Conservation (phyloP, 2,888 invertebrate species). For the Athalia cordata region DNA sequence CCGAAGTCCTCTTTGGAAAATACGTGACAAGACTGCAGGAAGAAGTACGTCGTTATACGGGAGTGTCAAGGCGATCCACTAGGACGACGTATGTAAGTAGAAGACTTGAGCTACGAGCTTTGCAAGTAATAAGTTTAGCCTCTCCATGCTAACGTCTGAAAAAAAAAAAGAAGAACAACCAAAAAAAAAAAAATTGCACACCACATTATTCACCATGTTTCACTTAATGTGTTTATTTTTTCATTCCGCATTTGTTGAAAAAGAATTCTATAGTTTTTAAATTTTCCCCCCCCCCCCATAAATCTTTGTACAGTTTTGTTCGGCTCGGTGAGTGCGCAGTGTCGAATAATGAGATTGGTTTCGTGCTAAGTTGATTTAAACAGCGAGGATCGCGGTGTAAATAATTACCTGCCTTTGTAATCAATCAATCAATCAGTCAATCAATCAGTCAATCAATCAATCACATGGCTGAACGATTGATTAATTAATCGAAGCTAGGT, state of each 20-base stretch:
- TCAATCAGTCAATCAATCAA: conserved; percentile 9
- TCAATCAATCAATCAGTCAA: conserved; percentile 17
- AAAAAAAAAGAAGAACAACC: background rate
- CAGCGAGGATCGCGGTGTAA: background rate
- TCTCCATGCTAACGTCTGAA: conserved; percentile 1
- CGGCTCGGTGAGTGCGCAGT: too few species aligned
- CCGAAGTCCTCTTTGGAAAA: conserved; percentile 33
- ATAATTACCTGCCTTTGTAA: conserved; percentile 2
- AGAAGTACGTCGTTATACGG: conserved; percentile 33
- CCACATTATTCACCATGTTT: too few species aligned
- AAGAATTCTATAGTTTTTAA: too few species aligned
- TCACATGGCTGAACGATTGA: background rate
- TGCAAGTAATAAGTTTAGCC: conserved; percentile 29
- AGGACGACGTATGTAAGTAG: conserved; percentile 20
- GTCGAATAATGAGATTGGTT: background rate
- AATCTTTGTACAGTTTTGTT: too few species aligned
- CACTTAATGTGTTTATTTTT: too few species aligned
- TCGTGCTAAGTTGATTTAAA: background rate
- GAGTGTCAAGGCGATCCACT: conserved; percentile 36
- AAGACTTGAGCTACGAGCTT: conserved; percentile 38
- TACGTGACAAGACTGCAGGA: conserved; percentile 33
- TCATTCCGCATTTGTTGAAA: too few species aligned
- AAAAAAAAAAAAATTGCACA: too few species aligned
- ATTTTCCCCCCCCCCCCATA: too few species aligned
- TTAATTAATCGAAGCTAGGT: conserved; percentile 14